Evolutionary conservation across 2,113 vertebrate genomes (phyloP).

Genomic region (Electrona antarctica): DNA sequence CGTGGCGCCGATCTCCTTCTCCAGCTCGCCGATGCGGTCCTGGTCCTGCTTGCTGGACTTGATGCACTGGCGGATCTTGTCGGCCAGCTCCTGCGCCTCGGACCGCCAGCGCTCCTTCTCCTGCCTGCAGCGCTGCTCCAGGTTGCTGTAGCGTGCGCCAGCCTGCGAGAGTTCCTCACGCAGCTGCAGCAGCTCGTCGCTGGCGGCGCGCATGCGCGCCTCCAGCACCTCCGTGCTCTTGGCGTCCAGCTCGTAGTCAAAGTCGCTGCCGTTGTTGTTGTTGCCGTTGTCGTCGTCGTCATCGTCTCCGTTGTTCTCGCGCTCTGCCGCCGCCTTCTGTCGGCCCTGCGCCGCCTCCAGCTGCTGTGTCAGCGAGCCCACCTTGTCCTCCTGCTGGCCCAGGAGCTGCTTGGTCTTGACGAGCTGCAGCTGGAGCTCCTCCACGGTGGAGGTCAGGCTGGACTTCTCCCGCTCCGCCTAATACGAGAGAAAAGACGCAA

Average conservation of each 20-base stretch:
- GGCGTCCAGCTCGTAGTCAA: constrained; percentile 76
- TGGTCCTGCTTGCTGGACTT: constrained; percentile 79
- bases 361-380: constrained; percentile 75
- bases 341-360: constrained; percentile 69
- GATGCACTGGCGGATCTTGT: constrained; percentile 82
- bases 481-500: background rate
- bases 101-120: constrained; percentile 80
- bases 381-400: constrained; percentile 78
- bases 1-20: constrained; percentile 80
- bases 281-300: constrained; percentile 24
- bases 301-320: constrained; percentile 28
- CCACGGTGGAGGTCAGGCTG: constrained; percentile 69
- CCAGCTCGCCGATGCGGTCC: constrained; percentile 80
- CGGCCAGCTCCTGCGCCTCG: constrained; percentile 78
- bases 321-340: constrained; percentile 21
- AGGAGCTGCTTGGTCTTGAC: constrained; percentile 77
- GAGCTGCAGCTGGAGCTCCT: constrained; percentile 82
- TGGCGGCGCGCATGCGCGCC: constrained; percentile 71
- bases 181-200: constrained; percentile 75
- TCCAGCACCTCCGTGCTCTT: constrained; percentile 78
- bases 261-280: constrained; percentile 42
- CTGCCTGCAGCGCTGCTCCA: constrained; percentile 76
- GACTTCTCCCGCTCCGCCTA: constrained; percentile 83
- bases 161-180: constrained; percentile 79
- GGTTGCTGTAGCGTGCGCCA: constrained; percentile 64